A percentile compares a stretch with the other conserved stretches of the same genome.
Evolutionary conservation across 2,888 invertebrate genomes (phyloP).

Genomic region (Crocallis elinguaria): DNA sequence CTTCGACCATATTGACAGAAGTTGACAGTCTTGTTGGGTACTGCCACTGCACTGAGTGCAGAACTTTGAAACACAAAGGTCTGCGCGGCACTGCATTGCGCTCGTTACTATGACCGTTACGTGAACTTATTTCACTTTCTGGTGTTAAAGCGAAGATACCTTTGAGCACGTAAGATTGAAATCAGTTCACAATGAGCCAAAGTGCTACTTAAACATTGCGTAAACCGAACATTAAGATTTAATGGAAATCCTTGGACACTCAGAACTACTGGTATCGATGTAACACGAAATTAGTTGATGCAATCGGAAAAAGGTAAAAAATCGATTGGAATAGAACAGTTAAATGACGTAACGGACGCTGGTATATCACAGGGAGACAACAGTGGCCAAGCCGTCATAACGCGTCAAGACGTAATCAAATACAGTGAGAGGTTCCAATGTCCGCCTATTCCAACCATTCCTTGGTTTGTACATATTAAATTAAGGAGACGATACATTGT

Average conservation of each 20-base stretch:
- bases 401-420: background rate
- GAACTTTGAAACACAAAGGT: too few relatives aligned
- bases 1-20: too few relatives aligned
- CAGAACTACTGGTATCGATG: conserved; percentile 59
- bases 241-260: conserved; percentile 64
- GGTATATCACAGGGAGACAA: conserved; percentile 44
- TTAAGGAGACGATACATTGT: too few relatives aligned
- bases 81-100: too few relatives aligned
- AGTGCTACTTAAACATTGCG: conserved; percentile 57
- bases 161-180: conserved; percentile 35
- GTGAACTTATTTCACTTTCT: conserved; percentile 1
- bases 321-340: conserved; percentile 57
- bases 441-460: too few relatives aligned
- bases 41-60: too few relatives aligned
- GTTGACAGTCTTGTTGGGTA: too few relatives aligned
- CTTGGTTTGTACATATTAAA: too few relatives aligned
- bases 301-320: conserved; percentile 66
- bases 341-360: conserved; percentile 57
- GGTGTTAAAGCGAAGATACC: conserved; percentile 37
- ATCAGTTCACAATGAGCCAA: conserved; percentile 36
- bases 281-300: conserved; percentile 69
- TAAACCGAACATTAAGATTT: conserved; percentile 64
- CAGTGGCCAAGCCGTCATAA: conserved; percentile 17
- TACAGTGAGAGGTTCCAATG: background rate
- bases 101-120: too few relatives aligned